These are phyloP conservation scores for Spilarctia lutea DNA, from an alignment of 2,888 invertebrate genomes.

Conservation along the genomic window DNA sequence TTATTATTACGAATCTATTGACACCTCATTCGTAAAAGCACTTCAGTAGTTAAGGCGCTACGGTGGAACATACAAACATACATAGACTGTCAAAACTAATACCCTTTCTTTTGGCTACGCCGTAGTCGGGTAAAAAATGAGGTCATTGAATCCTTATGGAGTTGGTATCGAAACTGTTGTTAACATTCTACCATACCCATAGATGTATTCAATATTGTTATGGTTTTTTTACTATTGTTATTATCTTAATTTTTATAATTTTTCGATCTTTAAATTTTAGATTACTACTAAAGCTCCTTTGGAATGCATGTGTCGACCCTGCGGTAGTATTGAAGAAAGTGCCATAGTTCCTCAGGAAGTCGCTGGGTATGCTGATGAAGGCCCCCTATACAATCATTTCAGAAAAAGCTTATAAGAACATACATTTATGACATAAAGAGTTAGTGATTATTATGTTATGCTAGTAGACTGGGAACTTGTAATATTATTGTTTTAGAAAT, in stretches of 20 bases:
- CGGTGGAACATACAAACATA: no score
- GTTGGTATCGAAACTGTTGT: not conserved
- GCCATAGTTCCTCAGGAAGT: slow-evolving; percentile 96
- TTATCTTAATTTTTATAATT: no score
- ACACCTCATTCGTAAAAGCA: no score
- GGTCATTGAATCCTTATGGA: not conserved
- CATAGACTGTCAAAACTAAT: no score
- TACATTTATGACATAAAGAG: not conserved
- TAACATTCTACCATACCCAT: not conserved
- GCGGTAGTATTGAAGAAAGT: slow-evolving; percentile 95
- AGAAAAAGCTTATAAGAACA: slow-evolving; percentile 87
- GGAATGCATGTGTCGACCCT: slow-evolving; percentile 98
- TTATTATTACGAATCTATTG: no score
- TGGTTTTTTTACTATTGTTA: no score
- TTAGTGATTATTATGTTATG: slow-evolving; percentile 17
- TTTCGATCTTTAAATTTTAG: slow-evolving; percentile 75
- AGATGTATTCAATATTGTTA: no score
- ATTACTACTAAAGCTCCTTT: slow-evolving; percentile 96
- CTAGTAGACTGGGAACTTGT: slow-evolving; percentile 2
- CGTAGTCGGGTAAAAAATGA: not conserved
- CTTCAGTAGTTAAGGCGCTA: no score
- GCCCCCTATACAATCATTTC: slow-evolving; percentile 93
- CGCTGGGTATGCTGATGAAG: slow-evolving; percentile 94
- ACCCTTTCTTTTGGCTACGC: no score
- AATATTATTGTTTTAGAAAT: slow-evolving; percentile 17